Evolutionary conservation across 2,888 invertebrate species (phyloP).

Genomic region (Peribatodes rhomboidaria): DNA sequence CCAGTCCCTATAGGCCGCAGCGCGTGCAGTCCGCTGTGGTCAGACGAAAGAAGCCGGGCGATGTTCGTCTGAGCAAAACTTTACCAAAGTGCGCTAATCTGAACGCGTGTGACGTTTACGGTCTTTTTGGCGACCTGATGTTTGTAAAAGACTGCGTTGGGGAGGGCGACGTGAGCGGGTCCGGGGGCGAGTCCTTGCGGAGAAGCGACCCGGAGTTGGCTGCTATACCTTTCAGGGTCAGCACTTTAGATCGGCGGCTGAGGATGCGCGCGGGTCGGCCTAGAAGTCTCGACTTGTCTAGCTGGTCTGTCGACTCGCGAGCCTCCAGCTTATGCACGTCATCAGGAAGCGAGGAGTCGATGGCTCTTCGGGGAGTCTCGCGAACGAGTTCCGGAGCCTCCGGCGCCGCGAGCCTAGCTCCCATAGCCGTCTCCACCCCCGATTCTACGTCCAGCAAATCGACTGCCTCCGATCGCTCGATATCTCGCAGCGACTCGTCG

Average conservation of each 20-base stretch:
- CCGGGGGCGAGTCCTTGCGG: conserved; percentile 91
- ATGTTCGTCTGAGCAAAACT: conserved; percentile 91
- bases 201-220: conserved; percentile 94
- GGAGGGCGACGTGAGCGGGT: conserved; percentile 90
- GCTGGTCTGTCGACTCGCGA: conserved; percentile 95
- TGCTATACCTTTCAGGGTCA: conserved; percentile 93
- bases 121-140: conserved; percentile 95
- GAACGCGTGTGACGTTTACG: conserved; percentile 94
- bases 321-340: conserved; percentile 93
- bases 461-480: conserved; percentile 73
- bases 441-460: conserved; percentile 78
- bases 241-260: conserved; percentile 92
- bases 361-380: conserved; percentile 91
- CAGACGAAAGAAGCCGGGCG: conserved; percentile 78
- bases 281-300: conserved; percentile 93
- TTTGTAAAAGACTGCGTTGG: conserved; percentile 95
- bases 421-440: conserved; percentile 81
- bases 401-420: conserved; percentile 86
- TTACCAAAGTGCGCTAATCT: conserved; percentile 91
- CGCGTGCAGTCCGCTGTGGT: conserved; percentile 79
- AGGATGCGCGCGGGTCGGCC: conserved; percentile 94
- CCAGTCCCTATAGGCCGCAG: conserved; percentile 77
- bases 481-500: conserved; percentile 70
- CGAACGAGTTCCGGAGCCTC: conserved; percentile 92
- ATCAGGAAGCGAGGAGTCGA: conserved; percentile 94